Conservation (phyloP, 2,797 vertebrate genomes). For the Calcarius lapponicus region DNA sequence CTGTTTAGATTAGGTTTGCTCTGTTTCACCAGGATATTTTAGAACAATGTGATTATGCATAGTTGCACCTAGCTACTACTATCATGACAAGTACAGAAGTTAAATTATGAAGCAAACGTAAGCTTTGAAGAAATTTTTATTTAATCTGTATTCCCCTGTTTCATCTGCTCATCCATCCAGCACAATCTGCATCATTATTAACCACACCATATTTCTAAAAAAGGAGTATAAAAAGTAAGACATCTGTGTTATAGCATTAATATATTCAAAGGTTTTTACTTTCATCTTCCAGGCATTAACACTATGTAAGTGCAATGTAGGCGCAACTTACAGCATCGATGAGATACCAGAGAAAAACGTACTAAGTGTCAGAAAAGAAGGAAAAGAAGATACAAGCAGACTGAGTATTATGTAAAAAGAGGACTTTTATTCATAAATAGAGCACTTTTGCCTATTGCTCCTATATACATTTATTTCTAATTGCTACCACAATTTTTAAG, state of each 20-base stretch:
- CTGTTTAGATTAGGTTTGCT: slow-evolving; percentile 62
- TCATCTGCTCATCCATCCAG: slow-evolving; percentile 82
- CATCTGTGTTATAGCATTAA: slow-evolving; percentile 85
- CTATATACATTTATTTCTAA: slow-evolving; percentile 82
- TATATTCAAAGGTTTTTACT: slow-evolving; percentile 86
- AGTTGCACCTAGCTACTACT: slow-evolving; percentile 74
- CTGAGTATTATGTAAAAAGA: slow-evolving; percentile 64
- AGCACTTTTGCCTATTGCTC: slow-evolving; percentile 71
- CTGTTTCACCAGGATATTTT: slow-evolving; percentile 64
- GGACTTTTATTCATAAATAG: slow-evolving; percentile 70
- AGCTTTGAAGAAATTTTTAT: slow-evolving; percentile 84
- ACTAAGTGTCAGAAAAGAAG: slow-evolving; percentile 38
- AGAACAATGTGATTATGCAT: slow-evolving; percentile 74
- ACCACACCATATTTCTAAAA: slow-evolving; percentile 77
- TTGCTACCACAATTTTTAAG: slow-evolving; percentile 85
- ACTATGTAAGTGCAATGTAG: slow-evolving; percentile 75
- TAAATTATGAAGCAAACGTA: slow-evolving; percentile 85
- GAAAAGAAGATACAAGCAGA: slow-evolving; percentile 24
- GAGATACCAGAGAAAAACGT: slow-evolving; percentile 65
- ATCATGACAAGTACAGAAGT: slow-evolving; percentile 79
- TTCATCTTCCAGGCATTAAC: slow-evolving; percentile 84
- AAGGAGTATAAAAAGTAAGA: slow-evolving; percentile 82
- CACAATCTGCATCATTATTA: slow-evolving; percentile 87
- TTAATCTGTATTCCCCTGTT: slow-evolving; percentile 86
- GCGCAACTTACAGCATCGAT: slow-evolving; percentile 66